These are phyloP conservation scores for Hyposoter dolosus DNA, from an alignment of 2,888 invertebrate genomes.

Conservation along the genomic window DNA sequence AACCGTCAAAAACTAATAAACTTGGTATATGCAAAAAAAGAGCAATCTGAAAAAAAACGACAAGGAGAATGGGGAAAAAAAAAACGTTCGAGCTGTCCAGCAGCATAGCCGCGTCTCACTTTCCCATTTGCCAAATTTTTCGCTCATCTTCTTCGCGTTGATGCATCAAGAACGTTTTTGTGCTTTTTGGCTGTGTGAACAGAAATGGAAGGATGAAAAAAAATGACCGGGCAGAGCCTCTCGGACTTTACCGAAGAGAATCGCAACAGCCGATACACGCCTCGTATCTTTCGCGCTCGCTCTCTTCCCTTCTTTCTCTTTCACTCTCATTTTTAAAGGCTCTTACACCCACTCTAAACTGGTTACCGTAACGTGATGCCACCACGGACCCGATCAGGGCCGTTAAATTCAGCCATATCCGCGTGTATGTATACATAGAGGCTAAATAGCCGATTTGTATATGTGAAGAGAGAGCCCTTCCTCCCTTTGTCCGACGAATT, in stretches of 20 bases:
- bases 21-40: constrained; percentile 42
- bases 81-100: constrained; percentile 15
- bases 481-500: constrained; percentile 69
- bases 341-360: constrained; percentile 73
- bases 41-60: constrained; percentile 21
- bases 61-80: neutral
- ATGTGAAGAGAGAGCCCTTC: constrained; percentile 10
- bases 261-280: constrained; percentile 54
- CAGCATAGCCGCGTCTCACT: constrained; percentile 30
- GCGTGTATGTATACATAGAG: neutral
- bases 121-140: constrained; percentile 13
- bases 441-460: constrained; percentile 19
- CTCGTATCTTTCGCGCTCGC: neutral
- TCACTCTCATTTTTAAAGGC: constrained; percentile 29
- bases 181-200: constrained; percentile 29
- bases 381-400: constrained; percentile 65
- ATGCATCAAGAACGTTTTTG: constrained; percentile 48
- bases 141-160: constrained; percentile 49
- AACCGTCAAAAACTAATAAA: constrained; percentile 70
- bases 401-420: constrained; percentile 57
- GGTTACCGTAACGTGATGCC: constrained; percentile 74
- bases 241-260: constrained; percentile 21
- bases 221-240: constrained; percentile 9
- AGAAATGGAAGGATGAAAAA: constrained; percentile 9
- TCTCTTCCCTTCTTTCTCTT: constrained; percentile 1